Evolutionary conservation across 2,113 vertebrate genomes (phyloP).

Genomic region (Oostethus manadensis): DNA sequence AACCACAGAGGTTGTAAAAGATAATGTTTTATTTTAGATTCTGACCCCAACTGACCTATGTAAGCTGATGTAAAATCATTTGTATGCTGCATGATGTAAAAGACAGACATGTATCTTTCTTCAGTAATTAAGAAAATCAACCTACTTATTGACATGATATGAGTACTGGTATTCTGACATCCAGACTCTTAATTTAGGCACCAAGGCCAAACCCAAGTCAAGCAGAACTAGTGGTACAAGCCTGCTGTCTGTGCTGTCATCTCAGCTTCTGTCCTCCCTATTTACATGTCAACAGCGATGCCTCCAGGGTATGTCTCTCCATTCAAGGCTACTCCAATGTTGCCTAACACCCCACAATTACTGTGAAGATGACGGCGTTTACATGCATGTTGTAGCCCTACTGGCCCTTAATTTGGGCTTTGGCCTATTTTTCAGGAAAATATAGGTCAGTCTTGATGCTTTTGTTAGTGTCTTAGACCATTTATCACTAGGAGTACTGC

Average conservation of each 20-base stretch:
- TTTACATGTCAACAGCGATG: slow-evolving; percentile 60
- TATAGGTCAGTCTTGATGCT: slow-evolving; percentile 68
- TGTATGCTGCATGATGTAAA: slow-evolving; percentile 35
- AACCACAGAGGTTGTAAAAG: slow-evolving; percentile 5
- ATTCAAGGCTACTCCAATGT: slow-evolving; percentile 35
- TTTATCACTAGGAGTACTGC: slow-evolving; percentile 60
- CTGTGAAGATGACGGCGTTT: slow-evolving; percentile 57
- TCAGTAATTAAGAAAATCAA: slow-evolving; percentile 57
- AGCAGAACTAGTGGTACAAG: slow-evolving; percentile 33
- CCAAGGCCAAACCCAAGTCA: slow-evolving; percentile 44
- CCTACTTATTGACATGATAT: slow-evolving; percentile 45
- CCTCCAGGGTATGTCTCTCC: slow-evolving; percentile 53
- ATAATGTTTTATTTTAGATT: slow-evolving; percentile 5
- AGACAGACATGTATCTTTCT: slow-evolving; percentile 39
- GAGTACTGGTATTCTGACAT: slow-evolving; percentile 53
- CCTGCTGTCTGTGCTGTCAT: slow-evolving; percentile 61
- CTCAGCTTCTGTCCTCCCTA: slow-evolving; percentile 47
- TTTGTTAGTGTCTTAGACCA: slow-evolving; percentile 55
- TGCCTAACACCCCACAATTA: slow-evolving; percentile 56
- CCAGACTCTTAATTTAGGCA: slow-evolving; percentile 47
- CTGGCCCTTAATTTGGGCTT: slow-evolving; percentile 64
- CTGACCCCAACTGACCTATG: slow-evolving; percentile 10
- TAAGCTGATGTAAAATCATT: slow-evolving; percentile 22
- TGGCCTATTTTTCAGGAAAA: slow-evolving; percentile 69
- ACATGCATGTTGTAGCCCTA: slow-evolving; percentile 35